Percentiles rank a stretch among this genome's conserved stretches.
Conservation (phyloP, 1,140 invertebrate genomes). For the Scylla paramamosain region DNA sequence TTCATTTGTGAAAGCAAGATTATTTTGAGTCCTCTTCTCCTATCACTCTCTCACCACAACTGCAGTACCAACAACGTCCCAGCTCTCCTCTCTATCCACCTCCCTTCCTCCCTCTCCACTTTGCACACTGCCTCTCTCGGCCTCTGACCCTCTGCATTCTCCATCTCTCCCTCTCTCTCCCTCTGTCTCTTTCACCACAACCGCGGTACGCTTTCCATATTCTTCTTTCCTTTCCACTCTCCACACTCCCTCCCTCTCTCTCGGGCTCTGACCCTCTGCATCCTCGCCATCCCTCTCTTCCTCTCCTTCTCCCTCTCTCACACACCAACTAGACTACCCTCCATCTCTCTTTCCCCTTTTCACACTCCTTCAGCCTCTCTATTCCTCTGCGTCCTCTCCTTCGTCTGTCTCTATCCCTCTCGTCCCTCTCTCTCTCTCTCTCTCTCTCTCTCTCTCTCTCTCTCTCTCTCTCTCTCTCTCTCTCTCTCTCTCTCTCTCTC, state of each 20-base stretch:
- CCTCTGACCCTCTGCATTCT: too few species aligned
- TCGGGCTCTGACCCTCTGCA: not conserved
- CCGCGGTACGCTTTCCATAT: not conserved
- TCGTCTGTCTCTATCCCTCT: not conserved
- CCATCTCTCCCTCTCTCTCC: not conserved
- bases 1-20: too few species aligned
- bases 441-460: not conserved
- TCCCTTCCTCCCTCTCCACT: not conserved
- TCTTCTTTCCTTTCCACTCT: not conserved
- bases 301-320: not conserved
- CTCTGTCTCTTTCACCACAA: not conserved
- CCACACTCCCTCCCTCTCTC: not conserved
- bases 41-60: not conserved
- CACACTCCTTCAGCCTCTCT: not conserved
- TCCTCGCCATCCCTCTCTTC: not conserved
- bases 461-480: not conserved
- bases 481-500: not conserved
- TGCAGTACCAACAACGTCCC: not conserved
- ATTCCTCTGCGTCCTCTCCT: not conserved
- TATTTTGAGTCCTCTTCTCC: not conserved
- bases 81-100: constrained; percentile 3
- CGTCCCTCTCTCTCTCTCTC: not conserved
- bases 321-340: not conserved
- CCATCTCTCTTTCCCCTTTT: not conserved
- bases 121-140: not conserved